Base-by-base conservation (phyloP, 2,888 invertebrate genomes). In the Griposia aprilina region DNA sequence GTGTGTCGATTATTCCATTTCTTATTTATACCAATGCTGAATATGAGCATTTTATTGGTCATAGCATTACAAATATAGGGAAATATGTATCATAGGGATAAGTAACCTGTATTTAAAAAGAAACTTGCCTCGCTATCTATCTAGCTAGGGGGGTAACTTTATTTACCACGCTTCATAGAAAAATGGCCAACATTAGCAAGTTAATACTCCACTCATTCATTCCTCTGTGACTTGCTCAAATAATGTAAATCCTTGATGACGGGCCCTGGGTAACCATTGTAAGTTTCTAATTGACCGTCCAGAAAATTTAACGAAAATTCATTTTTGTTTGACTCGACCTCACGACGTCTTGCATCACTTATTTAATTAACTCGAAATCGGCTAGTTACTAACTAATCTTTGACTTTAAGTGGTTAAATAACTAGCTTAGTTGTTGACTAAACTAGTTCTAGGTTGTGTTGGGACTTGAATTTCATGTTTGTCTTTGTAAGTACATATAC, bases 171-270 rank as follows among this genome's bases (percentile, higher is more conserved):
- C 41, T 41, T 41, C 41, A 41, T 41, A 41, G 8, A 23, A 68
- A 30, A 15, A 30, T 52, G 30, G 15, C 10, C 1, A 13, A 50
- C 3, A 8, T 78, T 52, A 41, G 41, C 5, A 41, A 7, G 2
- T 2, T 41, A 6, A 41, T 7, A 41, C 41, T 82, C 74, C 70
- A 79, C 4, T 74, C 15, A 4, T 7, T 63, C 2, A 15, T 6
- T 67, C 59, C 45, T 78, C 82, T 71, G 20, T 63, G n/a, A 23
- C 45, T 30, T 45, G 76, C 78, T 36, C 68, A 75, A 88, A 88
- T 80, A 85, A 82, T 80, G 80, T 83, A 80, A 87, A 85, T 88
- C 81, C 80, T 72, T 87, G 84, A 90, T 87, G 82, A 83, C 82
- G 69, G 76, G 45, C 45, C 45, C 45, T 62, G 72, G 74, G 52